Evolutionary conservation across 2,888 invertebrate genomes (phyloP), one percentile per base, ranked within the genome.

Genomic region (Achlya flavicornis): DNA sequence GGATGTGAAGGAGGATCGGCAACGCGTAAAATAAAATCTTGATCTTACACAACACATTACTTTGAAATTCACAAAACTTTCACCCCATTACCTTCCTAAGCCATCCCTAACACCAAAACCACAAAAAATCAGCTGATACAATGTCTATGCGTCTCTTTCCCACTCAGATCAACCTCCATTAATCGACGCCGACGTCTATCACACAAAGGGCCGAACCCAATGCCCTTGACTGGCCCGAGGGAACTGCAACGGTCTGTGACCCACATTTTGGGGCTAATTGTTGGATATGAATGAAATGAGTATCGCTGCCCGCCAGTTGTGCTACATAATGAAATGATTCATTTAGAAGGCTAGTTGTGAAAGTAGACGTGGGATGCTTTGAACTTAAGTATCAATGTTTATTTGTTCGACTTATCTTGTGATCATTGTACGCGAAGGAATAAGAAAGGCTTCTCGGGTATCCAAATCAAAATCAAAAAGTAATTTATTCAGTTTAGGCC

Each of bases 181-280:
- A 69, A 73, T 74, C 58, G 65, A 12, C 41, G 41, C 73, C 58
- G 65, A 12, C 41, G 41, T 65, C 68, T 69, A 64, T 79, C 79
- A 68, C 75, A 66, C 66, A 65, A 73, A 78, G 81, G 83, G 85
- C 80, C 79, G 79, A 79, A 41, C 41, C 41, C 12, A 82, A 80
- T 80, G 85, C 83, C 89, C 88, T 88, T 86, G 87, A 81, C 80
- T 77, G 75, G 43, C 73, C 70, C 76, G 71, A 71, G 70, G 68
- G 72, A 19, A 53, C 74, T 74, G 74, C 74, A 80, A 69, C 82
- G 78, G 83, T 82, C 83, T 75, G 84, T 84, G 85, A 86, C 88
- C 83, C 70, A 86, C 73, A 79, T 86, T 68, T 12, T 65, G 66
- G 69, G 73, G 69, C 74, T 79, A 73, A 76, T 77, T 76, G 69